These are phyloP conservation scores for Hozukius guyotensis DNA, from an alignment of 2,797 vertebrate species.

Conservation along the genomic window DNA sequence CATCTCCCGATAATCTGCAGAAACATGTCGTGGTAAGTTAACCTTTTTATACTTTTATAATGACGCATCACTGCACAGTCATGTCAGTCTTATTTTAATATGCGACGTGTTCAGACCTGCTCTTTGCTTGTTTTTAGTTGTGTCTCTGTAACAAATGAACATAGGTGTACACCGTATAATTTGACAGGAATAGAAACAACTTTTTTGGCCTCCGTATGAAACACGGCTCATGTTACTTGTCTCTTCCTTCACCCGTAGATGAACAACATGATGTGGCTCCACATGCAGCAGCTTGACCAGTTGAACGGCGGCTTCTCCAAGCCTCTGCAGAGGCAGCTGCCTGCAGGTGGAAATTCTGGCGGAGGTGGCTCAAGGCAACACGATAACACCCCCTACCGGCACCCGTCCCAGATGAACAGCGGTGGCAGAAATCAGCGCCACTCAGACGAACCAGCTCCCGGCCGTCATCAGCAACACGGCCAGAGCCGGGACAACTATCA, in stretches of 20 bases:
- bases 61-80: background rate
- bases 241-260: slow-evolving; percentile 75
- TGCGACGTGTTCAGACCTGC: background rate
- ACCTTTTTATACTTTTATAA: background rate
- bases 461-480: slow-evolving; percentile 77
- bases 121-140: background rate
- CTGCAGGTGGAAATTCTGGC: slow-evolving; percentile 11
- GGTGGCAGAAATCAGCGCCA: slow-evolving; percentile 80
- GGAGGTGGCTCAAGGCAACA: slow-evolving; percentile 65
- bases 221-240: background rate
- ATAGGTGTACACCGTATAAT: background rate
- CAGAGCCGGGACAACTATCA: slow-evolving; percentile 50
- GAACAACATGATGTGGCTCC: slow-evolving; percentile 81
- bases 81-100: background rate
- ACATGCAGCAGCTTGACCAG: slow-evolving; percentile 85
- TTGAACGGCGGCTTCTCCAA: slow-evolving; percentile 56
- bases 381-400: slow-evolving; percentile 55
- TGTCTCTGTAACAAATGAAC: background rate
- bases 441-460: slow-evolving; percentile 58
- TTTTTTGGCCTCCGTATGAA: background rate
- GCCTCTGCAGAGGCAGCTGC: slow-evolving; percentile 50
- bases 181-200: background rate
- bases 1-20: slow-evolving; percentile 87
- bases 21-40: slow-evolving; percentile 87
- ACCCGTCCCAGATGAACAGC: slow-evolving; percentile 77